Evolutionary conservation across 2,888 invertebrate genomes (phyloP).

Genomic region (Eilema caniola): DNA sequence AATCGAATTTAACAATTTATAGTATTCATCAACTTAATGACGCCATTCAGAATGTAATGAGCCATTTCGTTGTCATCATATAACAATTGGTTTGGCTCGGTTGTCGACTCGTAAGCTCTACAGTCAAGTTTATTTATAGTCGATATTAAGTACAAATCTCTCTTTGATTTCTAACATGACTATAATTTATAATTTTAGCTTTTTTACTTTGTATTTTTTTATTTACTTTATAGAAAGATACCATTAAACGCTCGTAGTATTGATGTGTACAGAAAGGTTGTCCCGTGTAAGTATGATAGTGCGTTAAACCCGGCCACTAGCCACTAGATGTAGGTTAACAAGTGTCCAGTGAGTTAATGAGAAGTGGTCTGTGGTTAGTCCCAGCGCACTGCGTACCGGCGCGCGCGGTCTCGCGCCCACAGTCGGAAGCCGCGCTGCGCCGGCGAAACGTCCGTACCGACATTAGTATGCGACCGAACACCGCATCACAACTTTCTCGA

Average conservation of each 20-base stretch:
- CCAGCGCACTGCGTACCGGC: constrained; percentile 34
- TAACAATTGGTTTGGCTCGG: constrained; percentile 14
- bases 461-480: constrained; percentile 84
- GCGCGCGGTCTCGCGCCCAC: constrained; percentile 47
- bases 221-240: not conserved
- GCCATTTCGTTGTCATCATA: constrained; percentile 18
- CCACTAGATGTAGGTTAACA: constrained; percentile 78
- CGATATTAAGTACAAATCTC: constrained; percentile 14
- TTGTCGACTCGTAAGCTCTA: not conserved
- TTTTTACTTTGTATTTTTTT: not conserved
- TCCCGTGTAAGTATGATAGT: constrained; percentile 19
- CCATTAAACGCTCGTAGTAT: not conserved
- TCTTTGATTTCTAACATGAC: constrained; percentile 26
- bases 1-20: constrained; percentile 20
- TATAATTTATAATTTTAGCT: constrained; percentile 8
- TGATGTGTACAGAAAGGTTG: constrained; percentile 14
- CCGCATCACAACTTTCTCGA: constrained; percentile 85
- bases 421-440: constrained; percentile 48
- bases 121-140: constrained; percentile 9
- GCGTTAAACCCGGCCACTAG: constrained; percentile 63
- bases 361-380: constrained; percentile 51
- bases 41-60: constrained; percentile 28
- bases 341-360: constrained; percentile 77
- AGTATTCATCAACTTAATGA: constrained; percentile 32
- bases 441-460: constrained; percentile 68